phyloP scores from a whole-genome alignment of 2,797 vertebrate species.

The Serranus cabrilla region DNA sequence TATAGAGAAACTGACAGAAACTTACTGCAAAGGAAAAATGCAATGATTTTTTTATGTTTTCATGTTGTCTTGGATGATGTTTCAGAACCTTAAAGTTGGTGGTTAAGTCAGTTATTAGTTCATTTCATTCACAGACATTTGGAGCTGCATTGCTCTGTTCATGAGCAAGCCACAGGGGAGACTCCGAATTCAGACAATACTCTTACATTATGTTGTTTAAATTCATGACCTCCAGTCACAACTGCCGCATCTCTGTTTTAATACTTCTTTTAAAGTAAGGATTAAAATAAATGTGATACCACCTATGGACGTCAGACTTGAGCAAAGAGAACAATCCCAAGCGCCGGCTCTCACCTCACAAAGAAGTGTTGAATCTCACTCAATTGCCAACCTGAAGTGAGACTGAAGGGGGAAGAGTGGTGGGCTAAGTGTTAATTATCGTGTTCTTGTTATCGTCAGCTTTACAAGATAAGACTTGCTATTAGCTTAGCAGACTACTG shows the following conservation, averaged over 20 bases:
- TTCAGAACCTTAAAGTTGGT: neutral
- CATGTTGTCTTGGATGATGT: neutral
- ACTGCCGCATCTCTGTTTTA: neutral
- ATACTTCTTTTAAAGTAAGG: no score
- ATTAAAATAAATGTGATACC: neutral
- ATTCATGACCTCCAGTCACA: neutral
- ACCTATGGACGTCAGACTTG: neutral
- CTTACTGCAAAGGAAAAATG: neutral
- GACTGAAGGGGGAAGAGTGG: no score
- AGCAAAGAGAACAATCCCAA: neutral
- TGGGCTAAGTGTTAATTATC: no score
- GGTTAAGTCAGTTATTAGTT: neutral
- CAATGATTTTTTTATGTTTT: neutral
- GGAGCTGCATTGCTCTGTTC: neutral
- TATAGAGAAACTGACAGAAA: neutral
- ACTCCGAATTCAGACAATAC: neutral
- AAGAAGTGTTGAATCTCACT: no score
- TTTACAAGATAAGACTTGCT: no score
- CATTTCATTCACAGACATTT: neutral
- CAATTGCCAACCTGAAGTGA: no score
- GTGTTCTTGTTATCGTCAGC: no score
- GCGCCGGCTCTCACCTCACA: no score
- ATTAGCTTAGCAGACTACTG: no score
- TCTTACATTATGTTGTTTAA: neutral
- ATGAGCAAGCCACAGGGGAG: neutral